These are phyloP conservation scores for Sphaerodactylus townsendi DNA, from an alignment of 2,113 vertebrate genomes.

Conservation along the genomic window DNA sequence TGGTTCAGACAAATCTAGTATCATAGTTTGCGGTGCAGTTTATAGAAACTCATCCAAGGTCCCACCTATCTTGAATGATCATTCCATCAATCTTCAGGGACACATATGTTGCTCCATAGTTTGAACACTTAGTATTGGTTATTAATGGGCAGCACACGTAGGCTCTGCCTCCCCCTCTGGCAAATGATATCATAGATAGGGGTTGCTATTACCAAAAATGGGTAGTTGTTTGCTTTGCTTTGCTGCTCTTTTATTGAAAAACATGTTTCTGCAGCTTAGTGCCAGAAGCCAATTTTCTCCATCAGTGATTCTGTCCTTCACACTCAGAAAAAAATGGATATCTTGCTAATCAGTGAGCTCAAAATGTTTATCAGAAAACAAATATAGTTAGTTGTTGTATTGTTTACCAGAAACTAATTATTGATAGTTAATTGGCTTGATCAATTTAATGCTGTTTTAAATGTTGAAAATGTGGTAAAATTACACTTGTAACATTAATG, in stretches of 20 bases:
- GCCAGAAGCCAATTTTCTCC: slow-evolving; percentile 37
- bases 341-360: slow-evolving; percentile 4
- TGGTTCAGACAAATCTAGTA: background rate
- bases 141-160: background rate
- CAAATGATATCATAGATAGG: slow-evolving; percentile 27
- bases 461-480: rapidly evolving
- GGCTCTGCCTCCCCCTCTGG: background rate
- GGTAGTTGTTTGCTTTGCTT: slow-evolving; percentile 24
- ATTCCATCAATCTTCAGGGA: background rate
- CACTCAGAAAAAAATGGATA: slow-evolving; percentile 9
- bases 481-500: background rate
- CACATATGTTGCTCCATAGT: background rate
- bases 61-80: background rate
- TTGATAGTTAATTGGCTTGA: background rate
- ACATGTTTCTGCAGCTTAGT: background rate
- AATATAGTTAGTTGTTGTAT: background rate
- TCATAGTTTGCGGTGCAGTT: no score
- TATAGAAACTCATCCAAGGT: no score
- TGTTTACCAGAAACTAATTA: background rate
- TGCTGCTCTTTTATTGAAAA: slow-evolving; percentile 10
- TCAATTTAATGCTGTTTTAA: background rate
- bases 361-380: background rate
- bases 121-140: background rate
- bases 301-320: slow-evolving; percentile 28
- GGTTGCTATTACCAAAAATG: slow-evolving; percentile 31